Evolutionary conservation across 2,888 invertebrate species (phyloP), one percentile per base, ranked within the genome.

Genomic region (Augiades crinisus): DNA sequence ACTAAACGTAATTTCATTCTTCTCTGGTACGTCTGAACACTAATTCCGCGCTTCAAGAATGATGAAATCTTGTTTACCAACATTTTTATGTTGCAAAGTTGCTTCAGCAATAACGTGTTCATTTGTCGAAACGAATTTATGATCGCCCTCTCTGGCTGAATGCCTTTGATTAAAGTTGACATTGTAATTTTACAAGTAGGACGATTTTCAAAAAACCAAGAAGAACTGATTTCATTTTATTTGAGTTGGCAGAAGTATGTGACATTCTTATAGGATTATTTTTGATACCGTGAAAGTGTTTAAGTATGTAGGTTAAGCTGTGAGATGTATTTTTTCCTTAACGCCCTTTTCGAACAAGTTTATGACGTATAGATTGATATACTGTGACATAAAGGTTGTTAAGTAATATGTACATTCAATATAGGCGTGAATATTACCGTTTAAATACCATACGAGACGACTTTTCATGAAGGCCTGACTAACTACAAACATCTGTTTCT

Each of bases 151-250:
- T 12, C n/a, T 38, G 7, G 16, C 27, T 36, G 51, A 51, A 30
- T 21, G 21, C 19, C 22, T 44, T 44, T 51, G 30, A 52, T 51
- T 19, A 43, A 41, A 24, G 41, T 17, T 54, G 55, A 55, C 59
- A 24, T 55, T 55, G 55, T 52, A 57, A 59, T 59, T 54, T 57
- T 37, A 47, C 47, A 47, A 31, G 49, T 54, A 33, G 43, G 53
- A 31, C 51, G 33, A 13, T 33, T 17, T 47, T 34, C 16, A 21
- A 38, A 36, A 46, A 34, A 27, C 12, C 36, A 22, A 30, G 30
- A 37, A 30, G 51, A 30, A 24, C 37, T 30, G 6, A 47, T 44
- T 37, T 45, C 33, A 27, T 30, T 36, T 22, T 51, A 38, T 37
- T 43, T 22, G 37, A 30, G 22, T 12, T 30, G 51, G 37, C 44